Evolutionary conservation across 2,888 invertebrate species (phyloP), one percentile per base, ranked within the genome.

Genomic region (Parnassius orleans): DNA sequence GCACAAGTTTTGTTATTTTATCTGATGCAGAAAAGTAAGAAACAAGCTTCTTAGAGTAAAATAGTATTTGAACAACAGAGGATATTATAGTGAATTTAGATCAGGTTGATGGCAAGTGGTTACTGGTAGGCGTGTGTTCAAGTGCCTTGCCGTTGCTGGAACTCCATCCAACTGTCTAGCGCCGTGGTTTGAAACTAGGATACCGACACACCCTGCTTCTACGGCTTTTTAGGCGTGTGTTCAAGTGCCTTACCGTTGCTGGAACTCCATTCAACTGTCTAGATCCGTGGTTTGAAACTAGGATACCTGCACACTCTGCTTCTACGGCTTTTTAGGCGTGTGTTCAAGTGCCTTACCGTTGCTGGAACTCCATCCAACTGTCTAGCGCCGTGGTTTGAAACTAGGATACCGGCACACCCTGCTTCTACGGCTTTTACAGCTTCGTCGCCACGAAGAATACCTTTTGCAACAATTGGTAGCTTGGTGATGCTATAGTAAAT

Each of bases 221-320:
- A 93, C 91, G 0, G 96, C 98, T 71, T 94, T 87, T 14, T 33
- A 33, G 33, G 7, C 33, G 33, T 33, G 33, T 7, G 43, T 11
- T 11, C 10, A 42, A 48, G 42, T 3, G 3, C 72, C 78, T 81
- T 90, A 97, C 96, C 61, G 97, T 93, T 11, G 98, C 94, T 12
- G 96, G 95, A 10, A 95, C 95, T n/a, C 95, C 93, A 78, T 98
- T 98, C 46, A 98, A 86, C 86, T 98, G 98, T 65, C 98, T 92
- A 0, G 95, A 98, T 1, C 98, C 98, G 81, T 98, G 98, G 84
- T 98, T 98, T 0, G 98, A 98, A 3, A 99, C 98, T 65, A 97
- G 91, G 61, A 98, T 94, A 0, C 94, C 98, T 2, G 93, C 89
- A 53, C 95, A 96, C 5, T 97, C 98, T 59, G 93, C 90, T 69